Evolutionary conservation across 2,888 invertebrate species (phyloP), one percentile per base, ranked within the genome.

Genomic region (Mythimna lalbum): DNA sequence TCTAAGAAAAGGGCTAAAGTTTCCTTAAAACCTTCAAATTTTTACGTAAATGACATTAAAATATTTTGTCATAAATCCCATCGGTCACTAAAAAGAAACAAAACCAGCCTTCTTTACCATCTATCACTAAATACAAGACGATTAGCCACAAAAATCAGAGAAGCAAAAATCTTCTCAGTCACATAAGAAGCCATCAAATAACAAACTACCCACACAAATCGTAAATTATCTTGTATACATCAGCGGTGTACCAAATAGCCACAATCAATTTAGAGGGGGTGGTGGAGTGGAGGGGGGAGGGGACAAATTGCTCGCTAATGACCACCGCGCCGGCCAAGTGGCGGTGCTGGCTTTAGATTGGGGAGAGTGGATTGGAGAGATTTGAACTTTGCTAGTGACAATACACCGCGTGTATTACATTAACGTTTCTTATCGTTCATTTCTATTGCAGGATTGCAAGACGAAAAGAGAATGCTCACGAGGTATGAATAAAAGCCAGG

Each of bases 261-360:
- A 91, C 93, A 93, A 95, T 94, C 94, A 95, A 95, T 95, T 94
- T 93, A 83, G 69, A 86, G 82, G 86, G 87, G 84, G 86, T 85
- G 78, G 82, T 80, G 86, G 80, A 86, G 86, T 86, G 86, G 78
- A 73, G 86, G 78, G 80, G 86, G 87, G 83, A 84, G 89, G 90
- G 88, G 88, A 87, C 86, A 92, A 92, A 93, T 93, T 92, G 91
- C 88, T 90, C 92, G 82, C 91, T 94, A 95, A 95, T 93, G 95
- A 94, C 89, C 69, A 73, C 79, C 73, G 78, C 75, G 73, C 68
- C 63, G 80, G 81, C 80, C 81, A 76, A 84, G 78, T 70, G 72
- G 65, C 50, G 23, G 75, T 87, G 90, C 87, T 80, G 65, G 64
- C 79, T 91, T 92, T 77, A 74, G 49, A 82, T 57, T 10, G 4